phyloP scores from a whole-genome alignment of 2,797 vertebrate genomes.

The Rhodeus uyekii region DNA sequence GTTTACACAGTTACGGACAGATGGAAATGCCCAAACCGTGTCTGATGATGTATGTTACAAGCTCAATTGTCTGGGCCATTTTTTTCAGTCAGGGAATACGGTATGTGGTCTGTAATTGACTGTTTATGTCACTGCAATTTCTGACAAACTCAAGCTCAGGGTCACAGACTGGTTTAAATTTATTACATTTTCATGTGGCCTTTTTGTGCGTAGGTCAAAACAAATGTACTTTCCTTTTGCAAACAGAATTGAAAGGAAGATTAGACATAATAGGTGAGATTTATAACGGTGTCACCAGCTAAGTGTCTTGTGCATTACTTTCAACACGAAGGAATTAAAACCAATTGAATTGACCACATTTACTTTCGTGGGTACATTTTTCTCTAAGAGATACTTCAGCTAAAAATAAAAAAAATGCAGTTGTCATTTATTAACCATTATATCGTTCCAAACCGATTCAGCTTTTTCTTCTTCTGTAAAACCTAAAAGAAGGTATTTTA shows the following conservation, averaged over 20 bases:
- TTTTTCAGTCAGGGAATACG: background rate
- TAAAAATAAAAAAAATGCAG: background rate
- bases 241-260: background rate
- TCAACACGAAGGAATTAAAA: background rate
- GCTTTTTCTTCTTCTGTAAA: background rate
- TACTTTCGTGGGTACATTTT: too few relatives aligned
- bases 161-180: background rate
- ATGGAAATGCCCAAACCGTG: conserved; percentile 27
- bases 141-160: background rate
- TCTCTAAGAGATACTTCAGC: background rate
- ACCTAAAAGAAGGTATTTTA: background rate
- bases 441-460: background rate
- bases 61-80: background rate
- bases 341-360: background rate
- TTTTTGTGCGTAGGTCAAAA: background rate
- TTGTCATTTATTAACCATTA: background rate
- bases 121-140: background rate
- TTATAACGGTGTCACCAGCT: background rate
- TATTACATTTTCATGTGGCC: background rate
- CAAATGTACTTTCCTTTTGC: background rate
- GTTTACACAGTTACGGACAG: conserved; percentile 20
- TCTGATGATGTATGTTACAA: conserved; percentile 26
- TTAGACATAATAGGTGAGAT: background rate
- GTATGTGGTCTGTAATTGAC: background rate
- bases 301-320: background rate